phyloP scores from a whole-genome alignment of 2,113 vertebrate species.

The Oryzias celebensis region DNA sequence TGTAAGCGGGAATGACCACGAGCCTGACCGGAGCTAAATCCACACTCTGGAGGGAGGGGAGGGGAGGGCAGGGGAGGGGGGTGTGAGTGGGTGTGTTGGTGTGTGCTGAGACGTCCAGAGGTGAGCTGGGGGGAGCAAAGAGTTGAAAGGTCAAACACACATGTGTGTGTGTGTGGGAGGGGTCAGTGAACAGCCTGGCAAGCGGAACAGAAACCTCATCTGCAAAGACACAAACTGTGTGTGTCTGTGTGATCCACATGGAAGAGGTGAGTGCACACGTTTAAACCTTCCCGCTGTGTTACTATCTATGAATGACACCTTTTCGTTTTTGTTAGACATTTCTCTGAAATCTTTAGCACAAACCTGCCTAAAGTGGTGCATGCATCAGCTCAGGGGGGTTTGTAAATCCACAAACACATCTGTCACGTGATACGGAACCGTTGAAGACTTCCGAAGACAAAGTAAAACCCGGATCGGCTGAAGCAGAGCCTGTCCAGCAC shows the following conservation, averaged over 20 bases:
- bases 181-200: slow-evolving; percentile 82
- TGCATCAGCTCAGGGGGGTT: too few species aligned
- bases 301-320: not conserved
- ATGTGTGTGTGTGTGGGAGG: slow-evolving; percentile 31
- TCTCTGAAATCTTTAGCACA: too few species aligned
- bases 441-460: too few species aligned
- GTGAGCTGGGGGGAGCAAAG: slow-evolving; percentile 66
- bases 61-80: slow-evolving; percentile 46
- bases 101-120: slow-evolving; percentile 53
- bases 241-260: slow-evolving; percentile 8
- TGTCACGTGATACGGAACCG: too few species aligned
- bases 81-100: slow-evolving; percentile 58
- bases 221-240: slow-evolving; percentile 24
- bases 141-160: slow-evolving; percentile 85
- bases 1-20: slow-evolving; percentile 53
- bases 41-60: slow-evolving; percentile 46
- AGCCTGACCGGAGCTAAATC: slow-evolving; percentile 61
- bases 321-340: too few species aligned
- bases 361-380: too few species aligned
- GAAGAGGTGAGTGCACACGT: too few species aligned
- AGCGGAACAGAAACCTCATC: slow-evolving; percentile 76
- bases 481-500: too few species aligned
- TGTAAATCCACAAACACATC: too few species aligned
- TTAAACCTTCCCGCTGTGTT: not conserved
- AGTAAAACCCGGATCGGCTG: too few species aligned